Percentiles rank a stretch among this genome's conserved stretches.
phyloP scores from a whole-genome alignment of 2,797 vertebrate species.

The Sitta carolinensis region DNA sequence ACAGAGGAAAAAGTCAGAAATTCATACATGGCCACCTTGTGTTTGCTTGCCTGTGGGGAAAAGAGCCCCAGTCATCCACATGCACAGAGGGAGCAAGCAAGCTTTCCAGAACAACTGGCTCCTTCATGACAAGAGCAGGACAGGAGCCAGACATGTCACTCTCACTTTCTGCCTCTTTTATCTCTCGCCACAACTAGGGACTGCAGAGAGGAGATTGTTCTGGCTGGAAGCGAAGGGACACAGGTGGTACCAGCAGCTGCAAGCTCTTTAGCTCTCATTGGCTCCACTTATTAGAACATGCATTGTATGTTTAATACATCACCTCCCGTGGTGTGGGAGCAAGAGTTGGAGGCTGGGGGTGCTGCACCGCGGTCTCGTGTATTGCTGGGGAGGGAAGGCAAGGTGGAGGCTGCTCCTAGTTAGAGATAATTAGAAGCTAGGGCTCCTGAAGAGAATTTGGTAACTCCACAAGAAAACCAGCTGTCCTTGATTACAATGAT shows the following conservation, averaged over 20 bases:
- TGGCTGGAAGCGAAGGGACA: constrained; percentile 67
- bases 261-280: constrained; percentile 61
- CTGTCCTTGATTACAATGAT: constrained; percentile 56
- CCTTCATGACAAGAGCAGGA: background rate
- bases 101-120: constrained; percentile 51
- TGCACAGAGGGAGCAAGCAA: background rate
- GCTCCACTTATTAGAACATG: constrained; percentile 51
- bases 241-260: constrained; percentile 71
- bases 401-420: constrained; percentile 58
- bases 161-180: constrained; percentile 61
- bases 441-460: constrained; percentile 56
- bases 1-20: background rate
- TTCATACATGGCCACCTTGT: background rate
- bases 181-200: constrained; percentile 61
- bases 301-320: constrained; percentile 49
- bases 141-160: constrained; percentile 38
- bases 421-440: constrained; percentile 60
- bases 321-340: constrained; percentile 12
- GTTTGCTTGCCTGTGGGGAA: background rate
- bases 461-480: constrained; percentile 51
- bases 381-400: background rate
- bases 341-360: background rate
- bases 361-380: background rate
- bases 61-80: background rate
- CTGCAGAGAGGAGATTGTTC: constrained; percentile 62